Evolutionary conservation across 2,113 vertebrate species (phyloP), one percentile per base, ranked within the genome.

Genomic region (Oncorhynchus kisutch): DNA sequence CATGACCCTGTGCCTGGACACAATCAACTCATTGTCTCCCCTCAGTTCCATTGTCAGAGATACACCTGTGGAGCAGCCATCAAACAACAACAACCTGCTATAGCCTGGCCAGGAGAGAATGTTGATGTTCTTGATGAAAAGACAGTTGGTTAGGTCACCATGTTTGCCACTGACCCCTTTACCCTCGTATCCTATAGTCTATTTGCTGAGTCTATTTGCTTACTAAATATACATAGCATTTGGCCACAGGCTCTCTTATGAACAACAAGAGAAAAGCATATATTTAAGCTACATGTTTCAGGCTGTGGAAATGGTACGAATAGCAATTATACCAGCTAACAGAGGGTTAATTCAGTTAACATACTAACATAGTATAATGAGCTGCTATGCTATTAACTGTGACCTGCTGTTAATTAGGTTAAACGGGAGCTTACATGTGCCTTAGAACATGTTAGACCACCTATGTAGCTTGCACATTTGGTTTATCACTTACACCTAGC

Each of bases 381-480:
- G 39, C 9, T 45, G 39, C 39, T 11, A 45, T 45, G 9, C 39
- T 12, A 39, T 39, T 39, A 45, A 11, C 39, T 45, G 39, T 45
- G 2, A 45, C 9, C 39, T 45, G 39, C 39, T 45, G 39, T 45
- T 45, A 14, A 87, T 83, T 57, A 79, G 71, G 77, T 88, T 82
- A 72, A 59, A 67, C 67, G 70, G 59, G 75, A 77, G 77, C 65
- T 13, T 69, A 71, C 69, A 45, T 34, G 29, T 45, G 70, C 73
- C 54, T 51, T 12, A 66, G 87, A 81, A 14, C 25, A 67, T 78
- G 70, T 72, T 70, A 86, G 92, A 91, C 92, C 91, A 93, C 90
- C 91, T 77, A 84, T 76, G 84, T 72, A 90, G 89, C 59, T 65
- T 65, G 22, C 62, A 77, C 78, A 81, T 88, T 91, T 83, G 80